Percentiles rank a stretch among this genome's conserved stretches.
Evolutionary conservation across 2,888 invertebrate species (phyloP).

Genomic region (Diarsia brunnea): DNA sequence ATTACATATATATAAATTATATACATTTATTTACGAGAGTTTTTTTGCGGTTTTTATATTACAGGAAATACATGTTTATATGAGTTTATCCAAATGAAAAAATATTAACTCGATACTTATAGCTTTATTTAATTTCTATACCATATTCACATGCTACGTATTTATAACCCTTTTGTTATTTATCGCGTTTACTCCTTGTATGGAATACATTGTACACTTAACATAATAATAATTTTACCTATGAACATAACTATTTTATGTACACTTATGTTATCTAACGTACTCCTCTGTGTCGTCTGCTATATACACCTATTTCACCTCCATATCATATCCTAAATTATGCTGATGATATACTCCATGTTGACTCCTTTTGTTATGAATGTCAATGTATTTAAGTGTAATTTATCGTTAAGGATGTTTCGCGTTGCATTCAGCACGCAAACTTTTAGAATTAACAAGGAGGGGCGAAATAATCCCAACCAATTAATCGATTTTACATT

Average conservation of each 20-base stretch:
- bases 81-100: not conserved
- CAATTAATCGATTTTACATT: not conserved
- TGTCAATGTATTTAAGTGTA: not conserved
- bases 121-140: not conserved
- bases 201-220: no score
- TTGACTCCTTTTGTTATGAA: not conserved
- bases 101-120: not conserved
- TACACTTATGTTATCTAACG: not conserved
- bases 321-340: no score
- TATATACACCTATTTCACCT: no score
- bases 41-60: not conserved
- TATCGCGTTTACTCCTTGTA: no score
- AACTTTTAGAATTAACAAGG: no score
- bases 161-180: not conserved
- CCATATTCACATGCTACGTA: conserved; percentile 2
- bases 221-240: not conserved
- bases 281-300: no score
- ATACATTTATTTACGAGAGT: no score
- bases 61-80: not conserved
- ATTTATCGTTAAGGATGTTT: no score
- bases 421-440: no score
- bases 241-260: not conserved
- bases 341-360: not conserved
- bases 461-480: no score
- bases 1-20: no score